A percentile compares a stretch with the other conserved stretches of the same genome.
These are phyloP conservation scores for Psammodynastes pulverulentus DNA, from an alignment of 2,113 vertebrate species.

Conservation along the genomic window DNA sequence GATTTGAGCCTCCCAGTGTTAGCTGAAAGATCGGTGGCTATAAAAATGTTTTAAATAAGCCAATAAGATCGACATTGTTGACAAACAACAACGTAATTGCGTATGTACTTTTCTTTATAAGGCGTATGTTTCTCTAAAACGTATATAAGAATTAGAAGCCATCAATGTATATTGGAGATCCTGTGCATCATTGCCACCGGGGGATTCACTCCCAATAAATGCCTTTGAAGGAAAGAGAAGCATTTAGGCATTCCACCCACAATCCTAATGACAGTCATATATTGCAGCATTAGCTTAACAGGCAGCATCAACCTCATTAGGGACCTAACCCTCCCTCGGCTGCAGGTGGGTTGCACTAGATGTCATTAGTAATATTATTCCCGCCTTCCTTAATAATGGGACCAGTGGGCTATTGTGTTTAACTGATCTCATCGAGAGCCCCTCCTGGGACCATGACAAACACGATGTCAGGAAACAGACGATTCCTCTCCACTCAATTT, in stretches of 20 bases:
- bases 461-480: neutral
- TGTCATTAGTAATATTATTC: conserved; percentile 1
- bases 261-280: neutral
- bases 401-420: neutral
- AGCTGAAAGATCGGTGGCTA: neutral
- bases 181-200: neutral
- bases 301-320: neutral
- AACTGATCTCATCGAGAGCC: neutral
- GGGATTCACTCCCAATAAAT: neutral
- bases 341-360: neutral
- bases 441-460: neutral
- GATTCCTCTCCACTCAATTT: neutral
- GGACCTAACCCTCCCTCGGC: neutral
- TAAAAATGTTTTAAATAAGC: neutral
- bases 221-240: neutral
- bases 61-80: neutral
- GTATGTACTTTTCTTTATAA: neutral
- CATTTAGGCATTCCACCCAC: neutral
- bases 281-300: neutral
- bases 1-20: neutral
- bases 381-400: neutral
- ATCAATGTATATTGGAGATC: neutral
- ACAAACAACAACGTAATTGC: neutral
- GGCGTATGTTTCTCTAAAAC: neutral
- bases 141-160: neutral